Percentiles rank a stretch among this genome's conserved stretches.
These are phyloP conservation scores for Agrotis puta DNA, from an alignment of 2,888 invertebrate species.

Conservation along the genomic window DNA sequence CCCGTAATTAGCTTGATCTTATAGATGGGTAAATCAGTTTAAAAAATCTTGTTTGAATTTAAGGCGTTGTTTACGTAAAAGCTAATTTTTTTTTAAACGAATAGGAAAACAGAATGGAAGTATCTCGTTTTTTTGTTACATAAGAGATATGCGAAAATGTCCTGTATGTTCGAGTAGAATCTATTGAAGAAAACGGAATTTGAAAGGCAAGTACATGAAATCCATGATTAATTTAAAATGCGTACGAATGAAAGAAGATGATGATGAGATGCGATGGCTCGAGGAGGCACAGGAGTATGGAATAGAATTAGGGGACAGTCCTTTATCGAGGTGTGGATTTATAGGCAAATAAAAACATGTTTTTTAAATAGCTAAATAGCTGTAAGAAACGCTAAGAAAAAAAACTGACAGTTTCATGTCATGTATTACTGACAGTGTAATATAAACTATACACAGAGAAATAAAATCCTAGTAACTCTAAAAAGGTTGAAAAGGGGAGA, in stretches of 20 bases:
- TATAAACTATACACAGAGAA: neutral
- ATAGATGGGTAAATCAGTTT: constrained; percentile 53
- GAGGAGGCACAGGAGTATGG: no score
- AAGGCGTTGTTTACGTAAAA: constrained; percentile 35
- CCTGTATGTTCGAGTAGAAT: constrained; percentile 4
- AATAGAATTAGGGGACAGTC: no score
- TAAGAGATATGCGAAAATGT: constrained; percentile 9
- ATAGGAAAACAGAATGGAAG: neutral
- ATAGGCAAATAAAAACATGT: no score
- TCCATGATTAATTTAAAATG: no score
- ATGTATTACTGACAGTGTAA: no score
- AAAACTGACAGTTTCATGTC: no score
- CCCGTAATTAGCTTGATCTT: constrained; percentile 57
- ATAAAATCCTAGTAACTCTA: neutral
- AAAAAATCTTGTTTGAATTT: constrained; percentile 50
- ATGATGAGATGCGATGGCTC: no score
- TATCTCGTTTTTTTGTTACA: constrained; percentile 3
- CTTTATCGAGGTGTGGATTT: no score
- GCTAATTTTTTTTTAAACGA: constrained; percentile 31
- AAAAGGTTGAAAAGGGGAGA: neutral
- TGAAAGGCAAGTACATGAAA: neutral
- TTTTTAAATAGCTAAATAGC: no score
- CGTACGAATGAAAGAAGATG: no score
- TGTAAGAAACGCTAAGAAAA: no score
- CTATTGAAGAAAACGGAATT: constrained; percentile 1